Conservation (phyloP, 1,140 invertebrate species). For the Sesamia nonagrioides region DNA sequence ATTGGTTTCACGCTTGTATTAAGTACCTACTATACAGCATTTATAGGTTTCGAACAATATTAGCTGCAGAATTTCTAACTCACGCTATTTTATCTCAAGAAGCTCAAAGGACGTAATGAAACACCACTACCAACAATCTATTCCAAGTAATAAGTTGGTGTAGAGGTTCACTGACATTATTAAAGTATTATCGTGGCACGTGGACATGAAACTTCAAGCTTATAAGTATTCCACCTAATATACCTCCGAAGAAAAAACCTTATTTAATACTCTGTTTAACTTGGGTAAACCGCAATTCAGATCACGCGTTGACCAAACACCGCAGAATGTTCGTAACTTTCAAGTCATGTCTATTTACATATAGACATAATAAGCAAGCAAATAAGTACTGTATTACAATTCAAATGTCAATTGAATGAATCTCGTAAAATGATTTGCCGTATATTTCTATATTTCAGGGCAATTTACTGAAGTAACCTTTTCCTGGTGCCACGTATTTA, state of each 20-base stretch:
- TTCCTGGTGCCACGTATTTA: not conserved
- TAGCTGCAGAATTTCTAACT: too few species aligned
- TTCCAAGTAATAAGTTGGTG: not conserved
- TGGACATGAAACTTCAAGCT: slow-evolving; percentile 2
- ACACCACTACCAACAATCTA: too few species aligned
- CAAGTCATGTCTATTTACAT: not conserved
- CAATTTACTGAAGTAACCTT: not conserved
- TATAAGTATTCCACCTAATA: slow-evolving; percentile 29
- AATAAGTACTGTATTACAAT: slow-evolving; percentile 12
- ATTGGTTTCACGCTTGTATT: too few species aligned
- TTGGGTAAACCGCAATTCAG: slow-evolving; percentile 58
- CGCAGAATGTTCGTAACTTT: slow-evolving; percentile 51
- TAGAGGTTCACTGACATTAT: not conserved
- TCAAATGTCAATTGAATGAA: slow-evolving; percentile 3
- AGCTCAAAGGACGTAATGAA: not conserved
- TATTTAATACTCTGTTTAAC: slow-evolving; percentile 54
- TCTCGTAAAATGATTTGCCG: not conserved
- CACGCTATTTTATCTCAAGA: too few species aligned
- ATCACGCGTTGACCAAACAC: slow-evolving; percentile 57
- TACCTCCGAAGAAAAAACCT: slow-evolving; percentile 24
- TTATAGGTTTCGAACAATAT: too few species aligned
- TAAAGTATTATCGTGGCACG: not conserved
- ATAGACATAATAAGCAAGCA: slow-evolving; percentile 17
- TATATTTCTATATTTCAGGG: not conserved
- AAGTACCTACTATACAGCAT: too few species aligned